phyloP scores from a whole-genome alignment of 1,140 invertebrate genomes.

The Drosophila truncata region DNA sequence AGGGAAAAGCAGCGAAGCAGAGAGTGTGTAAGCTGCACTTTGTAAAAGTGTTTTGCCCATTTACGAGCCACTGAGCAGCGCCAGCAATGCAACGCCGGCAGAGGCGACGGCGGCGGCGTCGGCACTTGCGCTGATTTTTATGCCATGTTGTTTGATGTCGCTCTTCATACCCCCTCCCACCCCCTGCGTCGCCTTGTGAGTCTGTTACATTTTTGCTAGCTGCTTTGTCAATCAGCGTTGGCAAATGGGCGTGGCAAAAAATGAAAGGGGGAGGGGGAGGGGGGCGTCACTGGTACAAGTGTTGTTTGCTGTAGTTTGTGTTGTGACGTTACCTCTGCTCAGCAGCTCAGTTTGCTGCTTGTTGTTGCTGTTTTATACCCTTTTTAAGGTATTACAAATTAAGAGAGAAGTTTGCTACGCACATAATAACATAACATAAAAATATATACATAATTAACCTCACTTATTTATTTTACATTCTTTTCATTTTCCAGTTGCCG shows the following conservation, averaged over 20 bases:
- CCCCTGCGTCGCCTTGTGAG: conserved; percentile 1
- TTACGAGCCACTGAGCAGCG: conserved; percentile 72
- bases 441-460: no score
- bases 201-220: conserved; percentile 38
- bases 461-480: no score
- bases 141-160: conserved; percentile 76
- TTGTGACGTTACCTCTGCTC: conserved; percentile 44
- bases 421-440: no score
- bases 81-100: conserved; percentile 35
- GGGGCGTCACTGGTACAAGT: conserved; percentile 61
- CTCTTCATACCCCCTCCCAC: background rate
- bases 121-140: conserved; percentile 68
- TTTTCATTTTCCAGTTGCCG: no score
- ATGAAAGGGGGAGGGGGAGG: background rate
- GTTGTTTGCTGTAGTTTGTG: conserved; percentile 64
- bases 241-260: conserved; percentile 58
- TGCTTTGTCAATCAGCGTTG: conserved; percentile 74
- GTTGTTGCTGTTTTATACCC: conserved; percentile 15
- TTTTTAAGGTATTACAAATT: no score
- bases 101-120: conserved; percentile 15
- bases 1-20: background rate
- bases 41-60: conserved; percentile 82
- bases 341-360: conserved; percentile 5
- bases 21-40: conserved; percentile 63
- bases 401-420: no score